Evolutionary conservation across 2,888 invertebrate species (phyloP).

Genomic region (Caenorhabditis doughertyi): DNA sequence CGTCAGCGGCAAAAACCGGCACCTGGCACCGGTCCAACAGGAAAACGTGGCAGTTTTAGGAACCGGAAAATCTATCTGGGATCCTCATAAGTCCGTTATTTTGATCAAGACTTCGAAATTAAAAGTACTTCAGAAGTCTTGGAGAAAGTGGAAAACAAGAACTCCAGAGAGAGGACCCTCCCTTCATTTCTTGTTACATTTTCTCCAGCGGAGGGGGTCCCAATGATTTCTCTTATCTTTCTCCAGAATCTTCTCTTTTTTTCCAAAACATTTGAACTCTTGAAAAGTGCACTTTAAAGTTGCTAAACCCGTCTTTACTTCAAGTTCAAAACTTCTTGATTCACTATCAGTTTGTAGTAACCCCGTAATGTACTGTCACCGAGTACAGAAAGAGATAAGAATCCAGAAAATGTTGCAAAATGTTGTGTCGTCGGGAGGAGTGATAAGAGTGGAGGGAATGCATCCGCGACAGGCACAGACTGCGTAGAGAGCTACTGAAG

Average conservation of each 20-base stretch:
- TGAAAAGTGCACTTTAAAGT: constrained; percentile 29
- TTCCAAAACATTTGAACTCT: constrained; percentile 22
- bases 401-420: constrained; percentile 50
- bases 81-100: no score
- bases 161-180: background rate
- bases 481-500: constrained; percentile 21
- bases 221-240: constrained; percentile 1
- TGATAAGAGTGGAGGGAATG: constrained; percentile 35
- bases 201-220: background rate
- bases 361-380: constrained; percentile 4
- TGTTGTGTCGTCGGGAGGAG: constrained; percentile 36
- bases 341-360: constrained; percentile 30
- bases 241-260: background rate
- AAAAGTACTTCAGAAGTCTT: no score
- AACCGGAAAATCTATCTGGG: background rate
- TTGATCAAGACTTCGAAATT: no score
- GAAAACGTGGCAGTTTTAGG: background rate
- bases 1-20: constrained; percentile 25
- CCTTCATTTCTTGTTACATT: background rate
- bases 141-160: no score
- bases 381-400: constrained; percentile 9
- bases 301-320: background rate
- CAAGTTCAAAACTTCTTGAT: constrained; percentile 21
- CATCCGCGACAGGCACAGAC: constrained; percentile 57
- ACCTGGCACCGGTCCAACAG: constrained; percentile 37